Conservation (phyloP, 2,113 vertebrate genomes). For the Dromiciops gliroides region DNA sequence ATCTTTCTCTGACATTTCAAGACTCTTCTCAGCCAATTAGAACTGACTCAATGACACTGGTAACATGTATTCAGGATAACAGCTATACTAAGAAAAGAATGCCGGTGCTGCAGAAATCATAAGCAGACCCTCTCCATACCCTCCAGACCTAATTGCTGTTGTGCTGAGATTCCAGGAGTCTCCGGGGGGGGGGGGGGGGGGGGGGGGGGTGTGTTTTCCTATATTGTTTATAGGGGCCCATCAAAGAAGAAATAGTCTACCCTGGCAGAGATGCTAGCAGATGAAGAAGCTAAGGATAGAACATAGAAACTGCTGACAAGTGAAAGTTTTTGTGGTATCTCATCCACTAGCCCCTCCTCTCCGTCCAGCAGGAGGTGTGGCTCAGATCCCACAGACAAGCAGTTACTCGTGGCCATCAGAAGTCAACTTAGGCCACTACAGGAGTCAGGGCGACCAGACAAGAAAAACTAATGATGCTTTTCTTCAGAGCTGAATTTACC, state of each 20-base stretch:
- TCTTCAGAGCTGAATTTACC: background rate
- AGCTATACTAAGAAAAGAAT: background rate
- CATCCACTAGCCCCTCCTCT: background rate
- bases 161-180: background rate
- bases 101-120: background rate
- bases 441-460: background rate
- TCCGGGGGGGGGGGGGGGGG: no score
- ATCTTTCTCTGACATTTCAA: slow-evolving; percentile 83
- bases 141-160: background rate
- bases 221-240: no score
- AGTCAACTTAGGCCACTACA: background rate
- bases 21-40: slow-evolving; percentile 74
- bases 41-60: slow-evolving; percentile 12
- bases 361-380: background rate
- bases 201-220: no score
- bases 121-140: no score
- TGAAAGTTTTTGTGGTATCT: background rate
- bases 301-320: background rate
- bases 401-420: background rate
- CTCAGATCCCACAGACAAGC: background rate
- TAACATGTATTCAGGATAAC: background rate
- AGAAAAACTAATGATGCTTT: background rate
- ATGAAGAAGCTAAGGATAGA: background rate
- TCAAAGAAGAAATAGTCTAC: background rate
- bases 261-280: background rate